These are phyloP conservation scores for Strigamia transsilvanica DNA, from an alignment of 2,888 invertebrate species.

Conservation along the genomic window DNA sequence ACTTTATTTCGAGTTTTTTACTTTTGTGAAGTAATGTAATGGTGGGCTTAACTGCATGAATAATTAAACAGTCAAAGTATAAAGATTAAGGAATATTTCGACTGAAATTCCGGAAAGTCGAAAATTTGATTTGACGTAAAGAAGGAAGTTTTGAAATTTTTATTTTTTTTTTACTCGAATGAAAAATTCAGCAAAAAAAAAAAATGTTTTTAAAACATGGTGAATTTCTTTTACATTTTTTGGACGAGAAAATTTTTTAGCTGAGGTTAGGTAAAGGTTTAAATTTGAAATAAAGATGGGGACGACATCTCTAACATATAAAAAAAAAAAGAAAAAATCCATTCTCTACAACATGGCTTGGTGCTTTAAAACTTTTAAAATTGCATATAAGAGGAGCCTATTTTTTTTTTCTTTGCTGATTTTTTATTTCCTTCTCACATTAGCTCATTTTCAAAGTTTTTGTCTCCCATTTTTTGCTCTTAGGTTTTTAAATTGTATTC, in stretches of 20 bases:
- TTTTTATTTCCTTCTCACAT: slow-evolving; percentile 11
- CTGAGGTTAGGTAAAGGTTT: slow-evolving; percentile 20
- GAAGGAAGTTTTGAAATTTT: no score
- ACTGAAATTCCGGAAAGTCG: no score
- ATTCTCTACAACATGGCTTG: slow-evolving; percentile 31
- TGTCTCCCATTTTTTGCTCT: not conserved
- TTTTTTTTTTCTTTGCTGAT: not conserved
- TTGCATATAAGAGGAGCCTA: not conserved
- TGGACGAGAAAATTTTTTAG: not conserved
- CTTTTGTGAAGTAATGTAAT: no score
- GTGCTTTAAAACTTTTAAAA: slow-evolving; percentile 45
- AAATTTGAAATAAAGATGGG: slow-evolving; percentile 15
- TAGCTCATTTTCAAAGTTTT: slow-evolving; percentile 14
- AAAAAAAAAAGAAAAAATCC: not conserved
- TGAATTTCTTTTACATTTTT: not conserved
- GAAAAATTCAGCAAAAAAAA: no score
- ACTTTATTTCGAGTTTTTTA: no score
- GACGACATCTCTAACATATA: slow-evolving; percentile 6
- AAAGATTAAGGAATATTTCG: no score
- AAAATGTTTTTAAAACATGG: no score
- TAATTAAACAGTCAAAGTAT: no score
- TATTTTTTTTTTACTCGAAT: no score
- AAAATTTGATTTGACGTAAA: no score
- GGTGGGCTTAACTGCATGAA: no score
- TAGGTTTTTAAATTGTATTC: no score